Conservation (phyloP, 2,797 vertebrate species). For the Pelodytes ibericus region DNA sequence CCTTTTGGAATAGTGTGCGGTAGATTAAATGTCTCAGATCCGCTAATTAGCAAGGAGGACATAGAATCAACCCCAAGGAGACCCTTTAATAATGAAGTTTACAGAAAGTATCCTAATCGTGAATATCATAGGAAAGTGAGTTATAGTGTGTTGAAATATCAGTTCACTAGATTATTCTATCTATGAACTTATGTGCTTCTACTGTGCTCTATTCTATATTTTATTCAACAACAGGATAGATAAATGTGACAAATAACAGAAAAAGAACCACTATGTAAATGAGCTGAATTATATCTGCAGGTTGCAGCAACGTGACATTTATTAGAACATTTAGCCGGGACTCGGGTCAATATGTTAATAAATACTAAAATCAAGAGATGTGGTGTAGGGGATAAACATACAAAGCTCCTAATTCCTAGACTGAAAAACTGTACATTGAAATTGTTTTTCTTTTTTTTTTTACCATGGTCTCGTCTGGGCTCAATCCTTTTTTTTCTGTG, state of each 20-base stretch:
- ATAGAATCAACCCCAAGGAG: too few relatives aligned
- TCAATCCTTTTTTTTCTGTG: background rate
- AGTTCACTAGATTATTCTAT: too few relatives aligned
- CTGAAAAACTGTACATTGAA: background rate
- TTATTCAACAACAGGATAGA: background rate
- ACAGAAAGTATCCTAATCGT: too few relatives aligned
- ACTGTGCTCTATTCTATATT: background rate
- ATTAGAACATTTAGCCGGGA: slow-evolving; percentile 7
- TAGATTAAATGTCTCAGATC: too few relatives aligned
- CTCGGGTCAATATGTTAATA: slow-evolving; percentile 21
- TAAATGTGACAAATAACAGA: background rate
- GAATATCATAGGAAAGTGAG: too few relatives aligned
- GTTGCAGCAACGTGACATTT: background rate
- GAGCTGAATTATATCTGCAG: slow-evolving; percentile 16
- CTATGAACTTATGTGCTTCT: background rate
- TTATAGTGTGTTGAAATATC: too few relatives aligned
- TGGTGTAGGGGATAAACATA: background rate
- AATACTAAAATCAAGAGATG: too few relatives aligned
- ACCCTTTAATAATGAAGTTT: too few relatives aligned
- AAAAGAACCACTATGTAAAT: background rate
- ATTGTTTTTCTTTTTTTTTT: too few relatives aligned
- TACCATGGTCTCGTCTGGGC: background rate
- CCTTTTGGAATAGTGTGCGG: too few relatives aligned
- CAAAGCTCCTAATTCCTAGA: background rate
- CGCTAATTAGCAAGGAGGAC: too few relatives aligned